These are phyloP conservation scores for Forficula auricularia DNA, from an alignment of 1,140 invertebrate species.

Conservation along the genomic window DNA sequence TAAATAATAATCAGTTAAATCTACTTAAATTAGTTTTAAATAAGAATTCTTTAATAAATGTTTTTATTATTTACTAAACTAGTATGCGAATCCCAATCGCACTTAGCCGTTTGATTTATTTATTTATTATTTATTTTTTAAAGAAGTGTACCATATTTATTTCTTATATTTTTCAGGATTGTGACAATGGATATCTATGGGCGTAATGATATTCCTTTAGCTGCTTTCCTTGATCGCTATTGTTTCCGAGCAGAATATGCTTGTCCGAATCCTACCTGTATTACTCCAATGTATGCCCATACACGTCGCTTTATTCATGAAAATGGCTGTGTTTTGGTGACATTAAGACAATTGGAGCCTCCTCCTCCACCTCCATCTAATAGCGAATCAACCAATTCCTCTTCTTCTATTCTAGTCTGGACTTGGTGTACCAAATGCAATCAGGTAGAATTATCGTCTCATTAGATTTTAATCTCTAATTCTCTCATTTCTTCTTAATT, in stretches of 20 bases:
- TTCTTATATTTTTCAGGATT: slow-evolving; percentile 34
- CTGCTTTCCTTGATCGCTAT: slow-evolving; percentile 81
- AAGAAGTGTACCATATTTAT: neutral
- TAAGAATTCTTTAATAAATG: too few species aligned
- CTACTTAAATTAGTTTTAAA: too few species aligned
- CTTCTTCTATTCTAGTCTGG: slow-evolving; percentile 61
- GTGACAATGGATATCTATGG: slow-evolving; percentile 92
- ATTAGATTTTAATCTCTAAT: too few species aligned
- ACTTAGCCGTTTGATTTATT: too few species aligned
- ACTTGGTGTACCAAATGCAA: slow-evolving; percentile 67
- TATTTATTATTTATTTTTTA: too few species aligned
- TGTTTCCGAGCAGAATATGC: slow-evolving; percentile 70
- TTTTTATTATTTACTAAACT: too few species aligned
- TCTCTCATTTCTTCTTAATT: too few species aligned
- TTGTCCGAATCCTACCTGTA: slow-evolving; percentile 65
- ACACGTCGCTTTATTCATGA: slow-evolving; percentile 67
- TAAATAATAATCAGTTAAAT: too few species aligned
- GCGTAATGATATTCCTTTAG: slow-evolving; percentile 82
- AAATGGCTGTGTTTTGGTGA: slow-evolving; percentile 51
- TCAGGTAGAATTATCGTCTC: too few species aligned
- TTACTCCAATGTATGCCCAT: slow-evolving; percentile 74
- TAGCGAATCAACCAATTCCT: neutral
- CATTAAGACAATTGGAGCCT: slow-evolving; percentile 33
- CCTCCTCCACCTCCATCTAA: neutral
- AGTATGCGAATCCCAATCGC: too few species aligned